Conservation (phyloP, 2,113 vertebrate genomes). For the Psittacula cyanocephala region DNA sequence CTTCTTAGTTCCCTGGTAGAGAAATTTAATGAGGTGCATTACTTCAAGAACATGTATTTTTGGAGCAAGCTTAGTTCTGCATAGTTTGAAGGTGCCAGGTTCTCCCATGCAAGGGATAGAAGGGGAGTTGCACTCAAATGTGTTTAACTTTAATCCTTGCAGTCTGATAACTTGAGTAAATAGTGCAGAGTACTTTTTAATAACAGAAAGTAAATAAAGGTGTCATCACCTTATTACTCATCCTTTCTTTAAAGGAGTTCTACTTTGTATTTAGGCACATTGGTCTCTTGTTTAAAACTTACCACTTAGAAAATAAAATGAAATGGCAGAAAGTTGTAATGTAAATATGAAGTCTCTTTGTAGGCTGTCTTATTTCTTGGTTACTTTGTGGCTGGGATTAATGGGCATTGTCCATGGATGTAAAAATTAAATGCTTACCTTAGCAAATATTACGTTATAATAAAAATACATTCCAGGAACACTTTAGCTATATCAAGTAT, state of each 20-base stretch:
- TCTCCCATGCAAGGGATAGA: neutral
- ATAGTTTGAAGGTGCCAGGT: neutral
- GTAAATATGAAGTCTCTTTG: neutral
- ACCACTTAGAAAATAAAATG: neutral
- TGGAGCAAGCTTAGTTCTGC: neutral
- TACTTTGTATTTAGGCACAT: neutral
- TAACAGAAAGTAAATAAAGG: neutral
- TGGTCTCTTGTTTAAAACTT: neutral
- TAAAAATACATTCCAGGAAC: neutral
- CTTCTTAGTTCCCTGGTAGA: neutral
- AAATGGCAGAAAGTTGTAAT: neutral
- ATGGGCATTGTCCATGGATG: neutral
- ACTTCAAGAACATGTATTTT: neutral
- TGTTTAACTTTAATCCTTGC: neutral
- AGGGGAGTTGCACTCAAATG: neutral
- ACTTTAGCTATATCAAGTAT: neutral
- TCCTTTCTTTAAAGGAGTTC: neutral
- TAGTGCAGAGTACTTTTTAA: neutral
- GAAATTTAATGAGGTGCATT: neutral
- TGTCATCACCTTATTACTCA: neutral
- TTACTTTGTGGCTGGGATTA: neutral
- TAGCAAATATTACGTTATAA: neutral
- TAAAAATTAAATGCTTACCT: neutral
- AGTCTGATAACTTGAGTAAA: neutral
- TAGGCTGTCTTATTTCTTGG: neutral